Evolutionary conservation across 2,113 vertebrate species (phyloP).

Genomic region (Nothoprocta pentlandii): DNA sequence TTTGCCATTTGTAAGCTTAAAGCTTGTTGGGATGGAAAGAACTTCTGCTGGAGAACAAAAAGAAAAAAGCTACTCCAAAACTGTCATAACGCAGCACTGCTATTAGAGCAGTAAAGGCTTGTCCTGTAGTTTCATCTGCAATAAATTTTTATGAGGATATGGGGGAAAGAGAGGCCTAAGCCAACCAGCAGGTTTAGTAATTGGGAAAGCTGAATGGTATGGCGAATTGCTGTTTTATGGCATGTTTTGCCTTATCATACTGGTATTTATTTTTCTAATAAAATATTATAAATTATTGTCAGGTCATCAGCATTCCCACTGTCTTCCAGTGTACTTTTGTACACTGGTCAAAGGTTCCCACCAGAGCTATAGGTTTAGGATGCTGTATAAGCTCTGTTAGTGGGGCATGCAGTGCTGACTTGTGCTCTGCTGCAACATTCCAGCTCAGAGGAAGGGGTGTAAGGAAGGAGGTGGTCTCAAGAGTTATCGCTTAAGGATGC

Average conservation of each 20-base stretch:
- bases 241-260: conserved; percentile 1
- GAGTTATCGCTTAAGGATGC: not conserved
- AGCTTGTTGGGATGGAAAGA: not conserved
- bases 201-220: conserved; percentile 23
- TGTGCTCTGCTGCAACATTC: not conserved
- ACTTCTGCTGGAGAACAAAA: not conserved
- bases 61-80: not conserved
- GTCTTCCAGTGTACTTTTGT: conserved; percentile 1
- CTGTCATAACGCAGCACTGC: not conserved
- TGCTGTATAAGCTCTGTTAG: conserved; percentile 26
- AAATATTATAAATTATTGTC: conserved; percentile 30
- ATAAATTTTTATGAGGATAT: conserved; percentile 32
- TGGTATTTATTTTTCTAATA: conserved; percentile 31
- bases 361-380: not conserved
- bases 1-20: not conserved
- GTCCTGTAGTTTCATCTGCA: conserved; percentile 35
- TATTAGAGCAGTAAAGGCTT: not conserved
- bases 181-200: not conserved
- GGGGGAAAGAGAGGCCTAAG: not conserved
- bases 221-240: conserved; percentile 28
- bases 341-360: not conserved
- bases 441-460: not conserved
- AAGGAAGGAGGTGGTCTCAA: not conserved
- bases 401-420: not conserved
- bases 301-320: not conserved